Evolutionary conservation across 2,888 invertebrate genomes (phyloP).

Genomic region (Aphidius colemani): DNA sequence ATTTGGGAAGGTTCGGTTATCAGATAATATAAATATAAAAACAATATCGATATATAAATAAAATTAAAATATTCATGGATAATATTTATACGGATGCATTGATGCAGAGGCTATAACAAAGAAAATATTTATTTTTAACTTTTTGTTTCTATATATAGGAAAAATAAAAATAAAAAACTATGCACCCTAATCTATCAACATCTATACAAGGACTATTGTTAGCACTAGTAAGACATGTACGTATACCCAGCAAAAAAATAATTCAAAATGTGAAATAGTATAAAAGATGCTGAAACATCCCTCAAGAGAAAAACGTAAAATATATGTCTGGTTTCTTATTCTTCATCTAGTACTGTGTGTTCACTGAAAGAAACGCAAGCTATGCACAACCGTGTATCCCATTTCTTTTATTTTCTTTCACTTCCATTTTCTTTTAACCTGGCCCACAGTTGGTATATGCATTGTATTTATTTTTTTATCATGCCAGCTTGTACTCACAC

Average conservation of each 20-base stretch:
- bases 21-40: background rate
- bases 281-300: constrained; percentile 34
- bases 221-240: constrained; percentile 48
- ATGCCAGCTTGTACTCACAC: background rate
- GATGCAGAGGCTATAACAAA: constrained; percentile 32
- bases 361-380: constrained; percentile 29
- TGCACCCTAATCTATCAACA: constrained; percentile 15
- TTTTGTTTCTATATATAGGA: no score
- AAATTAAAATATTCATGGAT: constrained; percentile 39
- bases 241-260: constrained; percentile 56
- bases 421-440: constrained; percentile 11
- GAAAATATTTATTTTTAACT: constrained; percentile 12
- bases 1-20: no score
- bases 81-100: constrained; percentile 20
- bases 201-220: constrained; percentile 28
- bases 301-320: constrained; percentile 46
- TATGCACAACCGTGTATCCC: constrained; percentile 3
- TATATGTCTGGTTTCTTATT: constrained; percentile 60
- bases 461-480: constrained; percentile 1
- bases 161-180: no score
- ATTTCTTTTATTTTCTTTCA: constrained; percentile 25
- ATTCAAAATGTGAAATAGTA: constrained; percentile 49
- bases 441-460: constrained; percentile 9
- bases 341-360: constrained; percentile 53
- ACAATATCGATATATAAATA: background rate